Percentiles rank a stretch among this genome's conserved stretches.
Evolutionary conservation across 1,140 invertebrate genomes (phyloP).

Genomic region (Cotesia chilonis): DNA sequence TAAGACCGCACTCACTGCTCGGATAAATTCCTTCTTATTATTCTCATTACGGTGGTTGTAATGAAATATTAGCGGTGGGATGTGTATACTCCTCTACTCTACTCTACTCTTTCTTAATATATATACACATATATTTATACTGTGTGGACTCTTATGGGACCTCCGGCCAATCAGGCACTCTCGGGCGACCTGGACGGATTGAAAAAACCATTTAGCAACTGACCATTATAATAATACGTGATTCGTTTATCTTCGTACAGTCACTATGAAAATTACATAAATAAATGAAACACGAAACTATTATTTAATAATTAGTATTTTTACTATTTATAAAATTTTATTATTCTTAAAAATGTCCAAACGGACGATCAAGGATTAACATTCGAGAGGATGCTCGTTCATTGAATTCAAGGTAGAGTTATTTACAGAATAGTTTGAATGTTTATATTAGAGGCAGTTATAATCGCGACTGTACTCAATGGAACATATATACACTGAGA

Average conservation of each 20-base stretch:
- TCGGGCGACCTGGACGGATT: constrained; percentile 53
- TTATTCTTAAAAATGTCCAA: too few species aligned
- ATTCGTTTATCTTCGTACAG: constrained; percentile 65
- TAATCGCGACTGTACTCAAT: constrained; percentile 1
- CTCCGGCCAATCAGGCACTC: constrained; percentile 33
- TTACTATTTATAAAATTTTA: too few species aligned
- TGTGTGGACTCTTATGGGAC: constrained; percentile 16
- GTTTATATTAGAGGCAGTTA: not conserved
- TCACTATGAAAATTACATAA: constrained; percentile 27
- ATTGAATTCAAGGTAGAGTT: not conserved
- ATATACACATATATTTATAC: constrained; percentile 6
- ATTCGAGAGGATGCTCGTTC: too few species aligned
- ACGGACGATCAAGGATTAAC: too few species aligned
- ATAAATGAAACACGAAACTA: not conserved
- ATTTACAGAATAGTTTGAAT: not conserved
- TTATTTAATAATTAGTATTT: too few species aligned
- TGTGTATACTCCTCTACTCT: constrained; percentile 37
- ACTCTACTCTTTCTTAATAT: not conserved
- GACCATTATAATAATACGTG: constrained; percentile 68
- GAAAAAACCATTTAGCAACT: constrained; percentile 68
- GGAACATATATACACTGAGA: constrained; percentile 50
- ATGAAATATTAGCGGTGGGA: constrained; percentile 61
- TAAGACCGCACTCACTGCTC: constrained; percentile 37
- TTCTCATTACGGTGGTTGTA: constrained; percentile 63
- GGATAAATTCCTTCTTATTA: constrained; percentile 64